Base-by-base conservation (phyloP, 1,140 invertebrate genomes). In the Contarinia nasturtii region DNA sequence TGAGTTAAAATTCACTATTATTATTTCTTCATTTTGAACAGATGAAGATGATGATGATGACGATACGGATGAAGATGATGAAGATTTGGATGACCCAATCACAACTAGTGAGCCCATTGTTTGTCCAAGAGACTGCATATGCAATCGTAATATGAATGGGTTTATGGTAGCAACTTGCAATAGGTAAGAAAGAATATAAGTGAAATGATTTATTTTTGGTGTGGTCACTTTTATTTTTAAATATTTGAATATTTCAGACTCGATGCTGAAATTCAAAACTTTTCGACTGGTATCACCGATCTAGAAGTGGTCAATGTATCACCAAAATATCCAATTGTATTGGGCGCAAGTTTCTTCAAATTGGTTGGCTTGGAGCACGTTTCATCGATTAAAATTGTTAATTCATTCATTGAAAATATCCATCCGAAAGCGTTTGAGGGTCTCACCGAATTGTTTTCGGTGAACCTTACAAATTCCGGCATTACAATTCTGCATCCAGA, bases 381-480 rank as follows among this genome's bases (percentile, higher is more conserved):
- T 2, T 64, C 68, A 2, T 72, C 71, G 2, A 65, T 75, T 8
- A 73, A 73, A 57, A 75, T 75, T 49, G 66, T 68, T 12, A 72
- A 73, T 53, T 73, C 71, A 52, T 67, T 69, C 17, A 67, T 75
- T 49, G 60, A 60, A 18, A 67, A 62, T 44, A 60, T 75, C 49
- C 66, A 66, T 50, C 62, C 66, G 2, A 74, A 67, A 10, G 77
- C 77, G 0, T 82, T 82, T 60, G 66, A 73, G 38, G 78, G 75
- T 1, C 59, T 81, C 12, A 55, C 70, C 11, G 72, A 76, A 44
- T 62, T 82, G 1, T 78, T 74, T 47, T 68, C 75, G 2, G 68
- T 82, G 0, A 80, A 80, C 52, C 60, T 82, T 27, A 77, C 76
- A 0, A 70, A 74, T 51, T 79, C 78, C 44, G 70, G 69, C 40